These are phyloP conservation scores for Anoplolepis gracilipes DNA, from an alignment of 1,140 invertebrate species.

Conservation along the genomic window DNA sequence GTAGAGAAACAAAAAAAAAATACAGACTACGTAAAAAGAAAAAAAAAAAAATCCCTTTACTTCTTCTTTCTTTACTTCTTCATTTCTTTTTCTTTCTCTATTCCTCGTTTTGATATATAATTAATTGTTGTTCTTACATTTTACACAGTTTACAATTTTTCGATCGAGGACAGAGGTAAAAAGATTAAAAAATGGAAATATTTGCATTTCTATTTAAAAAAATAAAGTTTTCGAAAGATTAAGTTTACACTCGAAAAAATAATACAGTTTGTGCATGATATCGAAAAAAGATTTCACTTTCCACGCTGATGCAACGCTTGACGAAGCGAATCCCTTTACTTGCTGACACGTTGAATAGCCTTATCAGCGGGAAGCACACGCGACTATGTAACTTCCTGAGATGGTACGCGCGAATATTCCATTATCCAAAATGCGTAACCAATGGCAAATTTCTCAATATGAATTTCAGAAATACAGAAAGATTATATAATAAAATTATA, in stretches of 20 bases:
- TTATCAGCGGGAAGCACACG: constrained; percentile 79
- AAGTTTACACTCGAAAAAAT: neutral
- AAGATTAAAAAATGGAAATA: neutral
- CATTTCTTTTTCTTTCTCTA: no score
- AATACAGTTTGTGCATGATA: constrained; percentile 35
- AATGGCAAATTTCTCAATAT: constrained; percentile 37
- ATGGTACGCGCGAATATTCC: constrained; percentile 64
- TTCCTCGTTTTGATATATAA: no score
- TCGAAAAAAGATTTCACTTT: constrained; percentile 71
- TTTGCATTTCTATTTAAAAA: neutral
- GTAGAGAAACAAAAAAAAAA: no score
- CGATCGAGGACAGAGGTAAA: neutral
- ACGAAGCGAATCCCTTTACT: constrained; percentile 76
- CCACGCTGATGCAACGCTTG: constrained; percentile 63
- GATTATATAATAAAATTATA: constrained; percentile 29
- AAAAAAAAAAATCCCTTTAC: no score
- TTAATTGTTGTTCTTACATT: no score
- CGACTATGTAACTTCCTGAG: constrained; percentile 68
- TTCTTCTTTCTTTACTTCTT: no score
- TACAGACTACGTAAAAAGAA: no score
- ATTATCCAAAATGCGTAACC: constrained; percentile 53
- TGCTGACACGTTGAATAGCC: constrained; percentile 74
- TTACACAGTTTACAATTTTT: no score
- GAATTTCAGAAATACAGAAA: neutral
- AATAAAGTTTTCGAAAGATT: neutral